Conservation (phyloP, 2,888 invertebrate genomes). For the Girardia tigrina region DNA sequence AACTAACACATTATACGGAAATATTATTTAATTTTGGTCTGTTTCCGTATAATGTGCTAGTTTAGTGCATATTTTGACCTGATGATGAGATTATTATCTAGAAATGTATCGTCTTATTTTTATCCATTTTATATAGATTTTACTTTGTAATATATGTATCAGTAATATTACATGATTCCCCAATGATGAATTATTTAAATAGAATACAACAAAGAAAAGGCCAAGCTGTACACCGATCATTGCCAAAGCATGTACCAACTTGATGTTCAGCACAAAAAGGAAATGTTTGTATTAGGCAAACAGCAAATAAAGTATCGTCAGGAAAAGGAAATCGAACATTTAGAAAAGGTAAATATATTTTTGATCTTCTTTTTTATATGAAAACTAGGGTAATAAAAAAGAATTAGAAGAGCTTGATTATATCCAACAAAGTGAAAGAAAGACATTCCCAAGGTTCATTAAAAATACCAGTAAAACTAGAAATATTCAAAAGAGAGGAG, state of each 20-base stretch:
- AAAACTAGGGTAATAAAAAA: not conserved
- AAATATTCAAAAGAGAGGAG: slow-evolving; percentile 1
- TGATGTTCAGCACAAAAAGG: not conserved
- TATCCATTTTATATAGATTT: no score
- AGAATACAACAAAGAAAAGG: not conserved
- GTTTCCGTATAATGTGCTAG: no score
- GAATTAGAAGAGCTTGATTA: not conserved
- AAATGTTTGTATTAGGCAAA: not conserved
- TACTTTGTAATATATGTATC: no score
- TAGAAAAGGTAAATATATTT: not conserved
- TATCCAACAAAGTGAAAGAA: not conserved
- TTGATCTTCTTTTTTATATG: no score
- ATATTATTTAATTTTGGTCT: no score
- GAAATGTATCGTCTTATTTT: no score
- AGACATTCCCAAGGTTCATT: slow-evolving; percentile 1
- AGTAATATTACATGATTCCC: no score
- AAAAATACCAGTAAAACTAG: not conserved
- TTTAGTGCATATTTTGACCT: no score
- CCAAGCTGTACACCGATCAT: not conserved
- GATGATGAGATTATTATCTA: no score
- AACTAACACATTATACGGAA: not conserved
- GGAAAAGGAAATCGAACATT: slow-evolving; percentile 5
- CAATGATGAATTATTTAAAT: not conserved
- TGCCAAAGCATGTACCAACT: not conserved
- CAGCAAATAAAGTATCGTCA: not conserved